A percentile compares a stretch with the other conserved stretches of the same genome.
phyloP scores from a whole-genome alignment of 2,113 vertebrate species.

The Arenaria interpres region DNA sequence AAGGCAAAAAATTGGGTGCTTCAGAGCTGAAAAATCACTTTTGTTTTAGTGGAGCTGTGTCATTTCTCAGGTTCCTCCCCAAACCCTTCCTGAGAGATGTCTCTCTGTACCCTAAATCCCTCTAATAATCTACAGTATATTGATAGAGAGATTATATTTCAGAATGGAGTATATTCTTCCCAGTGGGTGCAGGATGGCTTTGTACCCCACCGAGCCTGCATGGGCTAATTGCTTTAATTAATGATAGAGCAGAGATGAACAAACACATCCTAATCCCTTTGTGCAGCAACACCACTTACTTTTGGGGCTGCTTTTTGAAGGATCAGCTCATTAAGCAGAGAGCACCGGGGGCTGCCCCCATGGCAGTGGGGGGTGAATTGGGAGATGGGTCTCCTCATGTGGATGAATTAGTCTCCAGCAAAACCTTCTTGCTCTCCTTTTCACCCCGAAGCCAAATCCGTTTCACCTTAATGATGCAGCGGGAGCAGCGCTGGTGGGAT shows the following conservation, averaged over 20 bases:
- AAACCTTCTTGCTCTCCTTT: not conserved
- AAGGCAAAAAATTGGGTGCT: not conserved
- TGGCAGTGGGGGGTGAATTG: not conserved
- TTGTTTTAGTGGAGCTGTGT: not conserved
- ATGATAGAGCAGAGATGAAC: not conserved
- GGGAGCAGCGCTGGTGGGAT: not conserved
- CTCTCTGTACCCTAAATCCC: not conserved
- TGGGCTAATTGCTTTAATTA: constrained; percentile 4
- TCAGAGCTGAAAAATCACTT: not conserved
- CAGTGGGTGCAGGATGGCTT: not conserved
- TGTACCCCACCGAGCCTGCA: not conserved
- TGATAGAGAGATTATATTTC: not conserved
- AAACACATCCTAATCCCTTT: not conserved
- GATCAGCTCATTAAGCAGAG: not conserved
- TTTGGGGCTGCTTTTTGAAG: not conserved
- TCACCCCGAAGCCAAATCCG: not conserved
- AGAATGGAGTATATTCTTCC: not conserved
- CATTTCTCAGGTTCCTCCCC: not conserved
- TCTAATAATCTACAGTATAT: not conserved
- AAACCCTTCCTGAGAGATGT: not conserved
- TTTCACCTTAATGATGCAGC: not conserved
- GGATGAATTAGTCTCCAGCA: not conserved
- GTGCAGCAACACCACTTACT: not conserved
- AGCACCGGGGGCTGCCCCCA: not conserved
- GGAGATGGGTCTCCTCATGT: accelerated